These are phyloP conservation scores for Phortica variegata DNA, from an alignment of 1,140 invertebrate genomes.

Conservation along the genomic window DNA sequence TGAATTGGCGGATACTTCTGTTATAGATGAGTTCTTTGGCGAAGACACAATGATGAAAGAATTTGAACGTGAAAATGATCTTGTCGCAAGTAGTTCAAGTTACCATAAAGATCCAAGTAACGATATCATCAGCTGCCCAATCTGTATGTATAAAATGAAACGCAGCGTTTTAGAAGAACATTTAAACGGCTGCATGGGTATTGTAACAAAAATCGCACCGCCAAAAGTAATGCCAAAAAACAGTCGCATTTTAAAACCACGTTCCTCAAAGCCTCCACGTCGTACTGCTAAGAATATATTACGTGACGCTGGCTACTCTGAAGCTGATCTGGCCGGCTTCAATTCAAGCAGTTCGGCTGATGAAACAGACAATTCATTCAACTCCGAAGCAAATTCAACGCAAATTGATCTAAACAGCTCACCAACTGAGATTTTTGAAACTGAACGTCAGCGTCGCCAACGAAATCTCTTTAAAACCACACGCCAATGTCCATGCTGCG, in stretches of 20 bases:
- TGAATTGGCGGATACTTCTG: conserved; percentile 31
- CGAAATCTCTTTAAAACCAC: conserved; percentile 29
- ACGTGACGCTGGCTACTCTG: conserved; percentile 27
- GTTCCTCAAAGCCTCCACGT: neutral
- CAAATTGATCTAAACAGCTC: too few species aligned
- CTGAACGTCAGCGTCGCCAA: conserved; percentile 31
- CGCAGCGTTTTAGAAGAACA: conserved; percentile 36
- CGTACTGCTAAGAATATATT: conserved; percentile 12
- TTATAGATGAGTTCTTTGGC: conserved; percentile 40
- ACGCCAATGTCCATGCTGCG: conserved; percentile 65
- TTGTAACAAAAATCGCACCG: conserved; percentile 25
- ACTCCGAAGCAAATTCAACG: too few species aligned
- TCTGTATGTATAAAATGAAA: conserved; percentile 46
- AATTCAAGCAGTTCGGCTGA: conserved; percentile 24
- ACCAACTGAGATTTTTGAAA: conserved; percentile 3
- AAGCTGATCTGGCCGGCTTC: conserved; percentile 19
- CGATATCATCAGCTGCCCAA: conserved; percentile 55
- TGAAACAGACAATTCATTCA: neutral
- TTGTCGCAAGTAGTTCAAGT: conserved; percentile 23
- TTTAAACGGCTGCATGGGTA: conserved; percentile 44
- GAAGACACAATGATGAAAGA: conserved; percentile 33
- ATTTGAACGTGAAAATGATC: conserved; percentile 38
- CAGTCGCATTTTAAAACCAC: neutral
- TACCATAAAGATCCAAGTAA: conserved; percentile 18
- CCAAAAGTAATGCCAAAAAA: conserved; percentile 19